A percentile compares a stretch with the other conserved stretches of the same genome.
These are phyloP conservation scores for Drosophila grimshawi DNA, from an alignment of 1,140 invertebrate species.

Conservation along the genomic window DNA sequence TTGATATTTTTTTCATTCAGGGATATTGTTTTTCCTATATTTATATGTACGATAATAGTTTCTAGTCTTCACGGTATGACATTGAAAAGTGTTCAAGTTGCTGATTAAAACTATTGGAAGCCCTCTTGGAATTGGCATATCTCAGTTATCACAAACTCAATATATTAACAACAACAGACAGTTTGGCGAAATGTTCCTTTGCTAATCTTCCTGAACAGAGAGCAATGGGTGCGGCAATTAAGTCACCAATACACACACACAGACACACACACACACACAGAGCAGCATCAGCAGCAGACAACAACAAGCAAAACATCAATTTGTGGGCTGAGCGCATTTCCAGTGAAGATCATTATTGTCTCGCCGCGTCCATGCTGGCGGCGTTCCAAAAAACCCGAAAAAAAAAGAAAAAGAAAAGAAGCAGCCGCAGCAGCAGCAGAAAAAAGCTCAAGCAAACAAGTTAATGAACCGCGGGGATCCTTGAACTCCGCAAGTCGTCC, in stretches of 20 bases:
- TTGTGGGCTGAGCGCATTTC: constrained; percentile 56
- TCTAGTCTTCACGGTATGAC: no score
- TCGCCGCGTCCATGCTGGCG: constrained; percentile 65
- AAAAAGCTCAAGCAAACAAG: constrained; percentile 60
- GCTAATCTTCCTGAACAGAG: constrained; percentile 59
- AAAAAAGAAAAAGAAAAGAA: constrained; percentile 11
- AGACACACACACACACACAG: not conserved
- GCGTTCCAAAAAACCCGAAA: constrained; percentile 44
- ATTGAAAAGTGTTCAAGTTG: no score
- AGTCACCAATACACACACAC: constrained; percentile 51
- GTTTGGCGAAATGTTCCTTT: constrained; percentile 51
- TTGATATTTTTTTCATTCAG: no score
- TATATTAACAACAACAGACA: constrained; percentile 24
- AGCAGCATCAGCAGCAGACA: not conserved
- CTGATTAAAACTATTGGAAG: no score
- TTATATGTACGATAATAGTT: no score
- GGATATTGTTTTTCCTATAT: no score
- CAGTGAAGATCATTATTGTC: constrained; percentile 81
- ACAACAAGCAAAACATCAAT: constrained; percentile 20
- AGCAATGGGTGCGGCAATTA: constrained; percentile 76
- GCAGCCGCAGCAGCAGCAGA: constrained; percentile 8
- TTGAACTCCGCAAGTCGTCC: constrained; percentile 58
- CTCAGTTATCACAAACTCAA: no score
- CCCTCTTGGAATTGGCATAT: no score
- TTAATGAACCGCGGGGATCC: constrained; percentile 69